Conservation (phyloP, 2,113 vertebrate genomes). For the Porphyrio hochstetteri region DNA sequence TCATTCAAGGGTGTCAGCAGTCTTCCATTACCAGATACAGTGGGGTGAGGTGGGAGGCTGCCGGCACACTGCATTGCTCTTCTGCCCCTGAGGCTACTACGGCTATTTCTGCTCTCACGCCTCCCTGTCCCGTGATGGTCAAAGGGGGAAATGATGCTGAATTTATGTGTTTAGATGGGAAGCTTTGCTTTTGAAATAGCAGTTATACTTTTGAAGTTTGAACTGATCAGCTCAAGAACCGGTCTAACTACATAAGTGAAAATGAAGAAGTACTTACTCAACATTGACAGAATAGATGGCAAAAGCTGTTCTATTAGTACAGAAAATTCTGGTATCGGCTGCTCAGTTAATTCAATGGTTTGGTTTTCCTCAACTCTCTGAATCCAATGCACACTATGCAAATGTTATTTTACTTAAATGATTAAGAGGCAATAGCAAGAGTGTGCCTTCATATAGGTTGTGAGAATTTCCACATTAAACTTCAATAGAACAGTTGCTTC, state of each 20-base stretch:
- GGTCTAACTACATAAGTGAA: neutral
- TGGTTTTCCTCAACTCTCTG: neutral
- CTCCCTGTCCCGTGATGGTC: neutral
- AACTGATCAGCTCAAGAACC: neutral
- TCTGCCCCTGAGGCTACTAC: neutral
- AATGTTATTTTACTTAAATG: neutral
- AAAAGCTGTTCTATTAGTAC: neutral
- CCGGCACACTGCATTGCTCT: accelerated
- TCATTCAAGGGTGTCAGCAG: neutral
- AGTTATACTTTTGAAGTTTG: neutral
- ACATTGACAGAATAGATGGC: neutral
- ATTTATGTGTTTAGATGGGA: neutral
- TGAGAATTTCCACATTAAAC: neutral
- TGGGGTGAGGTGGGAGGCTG: neutral
- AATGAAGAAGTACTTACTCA: neutral
- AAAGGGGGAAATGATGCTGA: neutral
- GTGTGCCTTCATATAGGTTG: neutral
- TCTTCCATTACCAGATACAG: neutral
- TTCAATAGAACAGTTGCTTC: neutral
- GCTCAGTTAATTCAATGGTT: neutral
- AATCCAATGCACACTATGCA: neutral
- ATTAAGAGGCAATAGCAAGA: neutral
- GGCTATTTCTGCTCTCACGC: neutral
- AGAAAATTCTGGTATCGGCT: neutral
- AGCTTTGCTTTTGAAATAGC: neutral